Conservation (phyloP, 2,113 vertebrate genomes). For the Oceanites oceanicus region DNA sequence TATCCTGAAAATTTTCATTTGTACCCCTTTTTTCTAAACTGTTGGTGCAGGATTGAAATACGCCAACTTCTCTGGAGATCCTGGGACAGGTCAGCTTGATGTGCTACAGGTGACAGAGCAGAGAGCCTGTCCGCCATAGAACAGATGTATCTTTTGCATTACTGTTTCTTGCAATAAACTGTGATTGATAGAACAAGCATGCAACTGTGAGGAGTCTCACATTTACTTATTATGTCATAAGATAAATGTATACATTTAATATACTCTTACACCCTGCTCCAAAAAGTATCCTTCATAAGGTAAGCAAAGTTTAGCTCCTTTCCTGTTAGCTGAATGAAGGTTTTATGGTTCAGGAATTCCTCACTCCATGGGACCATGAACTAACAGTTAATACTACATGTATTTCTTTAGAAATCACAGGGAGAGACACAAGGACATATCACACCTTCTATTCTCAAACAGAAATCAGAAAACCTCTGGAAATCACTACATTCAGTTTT, state of each 20-base stretch:
- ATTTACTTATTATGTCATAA: neutral
- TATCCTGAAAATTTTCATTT: neutral
- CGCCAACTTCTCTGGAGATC: neutral
- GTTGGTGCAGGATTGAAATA: neutral
- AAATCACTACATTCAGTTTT: neutral
- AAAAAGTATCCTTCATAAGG: neutral
- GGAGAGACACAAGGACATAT: neutral
- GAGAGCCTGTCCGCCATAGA: neutral
- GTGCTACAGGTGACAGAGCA: neutral
- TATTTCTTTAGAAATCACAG: neutral
- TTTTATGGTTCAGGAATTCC: neutral
- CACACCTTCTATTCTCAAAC: neutral
- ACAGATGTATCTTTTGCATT: constrained; percentile 7
- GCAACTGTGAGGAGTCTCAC: neutral
- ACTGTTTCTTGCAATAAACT: neutral
- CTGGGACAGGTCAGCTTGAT: neutral
- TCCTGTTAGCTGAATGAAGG: neutral
- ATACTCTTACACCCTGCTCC: neutral
- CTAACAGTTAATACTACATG: neutral
- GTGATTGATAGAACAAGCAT: neutral
- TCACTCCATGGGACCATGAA: neutral
- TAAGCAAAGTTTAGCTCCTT: neutral
- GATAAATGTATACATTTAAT: neutral
- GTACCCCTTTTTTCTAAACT: neutral
- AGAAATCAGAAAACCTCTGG: neutral